These are phyloP conservation scores for Heterodera schachtii DNA, from an alignment of 1,140 invertebrate genomes.

Conservation along the genomic window DNA sequence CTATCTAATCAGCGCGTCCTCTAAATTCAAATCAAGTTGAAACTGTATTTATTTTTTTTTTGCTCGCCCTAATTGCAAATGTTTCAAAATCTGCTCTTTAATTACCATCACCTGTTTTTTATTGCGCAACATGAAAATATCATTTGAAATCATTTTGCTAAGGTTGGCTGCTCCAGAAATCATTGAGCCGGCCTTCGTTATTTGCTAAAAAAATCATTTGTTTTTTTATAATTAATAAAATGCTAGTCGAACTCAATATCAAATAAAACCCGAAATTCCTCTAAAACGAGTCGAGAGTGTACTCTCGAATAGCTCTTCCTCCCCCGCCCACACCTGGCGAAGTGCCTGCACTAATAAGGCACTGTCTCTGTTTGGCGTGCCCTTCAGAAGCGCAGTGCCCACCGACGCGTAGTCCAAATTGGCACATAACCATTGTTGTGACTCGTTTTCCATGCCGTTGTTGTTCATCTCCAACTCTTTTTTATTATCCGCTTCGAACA, in stretches of 20 bases:
- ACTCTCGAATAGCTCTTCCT: not conserved
- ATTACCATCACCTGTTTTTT: slow-evolving; percentile 46
- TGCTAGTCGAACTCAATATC: not conserved
- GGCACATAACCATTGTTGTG: slow-evolving; percentile 18
- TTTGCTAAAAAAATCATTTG: slow-evolving; percentile 25
- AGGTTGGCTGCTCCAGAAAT: slow-evolving; percentile 28
- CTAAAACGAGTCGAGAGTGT: too few species aligned
- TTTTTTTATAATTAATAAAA: too few species aligned
- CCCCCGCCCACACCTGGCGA: slow-evolving; percentile 42
- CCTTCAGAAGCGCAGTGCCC: not conserved
- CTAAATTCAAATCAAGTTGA: too few species aligned
- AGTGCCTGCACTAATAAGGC: slow-evolving; percentile 55
- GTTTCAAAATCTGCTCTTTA: not conserved
- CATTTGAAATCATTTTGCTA: slow-evolving; percentile 44
- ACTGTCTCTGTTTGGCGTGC: slow-evolving; percentile 30
- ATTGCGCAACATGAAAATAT: slow-evolving; percentile 51
- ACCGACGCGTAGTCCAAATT: slow-evolving; percentile 8
- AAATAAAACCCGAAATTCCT: too few species aligned
- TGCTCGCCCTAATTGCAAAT: not conserved
- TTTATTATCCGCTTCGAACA: not conserved
- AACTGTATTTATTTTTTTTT: too few species aligned
- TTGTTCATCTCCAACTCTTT: not conserved
- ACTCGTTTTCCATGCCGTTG: not conserved
- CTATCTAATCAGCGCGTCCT: too few species aligned
- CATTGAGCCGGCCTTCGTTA: slow-evolving; percentile 39